Base-by-base conservation (phyloP, 2,888 invertebrate genomes). In the Napeogenes inachia region DNA sequence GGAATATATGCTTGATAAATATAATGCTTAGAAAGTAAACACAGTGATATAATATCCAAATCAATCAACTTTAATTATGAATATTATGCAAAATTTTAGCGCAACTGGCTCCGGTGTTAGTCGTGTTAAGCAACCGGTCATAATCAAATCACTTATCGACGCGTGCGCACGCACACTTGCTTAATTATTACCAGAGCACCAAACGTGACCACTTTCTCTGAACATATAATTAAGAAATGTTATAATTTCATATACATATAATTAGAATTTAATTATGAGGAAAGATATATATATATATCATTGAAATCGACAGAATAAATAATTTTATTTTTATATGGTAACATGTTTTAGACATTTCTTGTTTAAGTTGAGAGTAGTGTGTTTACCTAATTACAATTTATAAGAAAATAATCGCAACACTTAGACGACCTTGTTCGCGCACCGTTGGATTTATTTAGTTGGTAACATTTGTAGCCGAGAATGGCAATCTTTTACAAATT, bases 141-240 rank as follows among this genome's bases (percentile, higher is more conserved):
- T 70, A 74, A 74, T 73, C 71, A 63, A 74, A 72, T 71, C 71
- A 65, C 70, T 77, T 77, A 77, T 75, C 72, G 78, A 75, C 71
- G 73, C 71, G 74, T 72, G 72, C 64, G 73, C 77, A 79, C 75
- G 80, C 74, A 54, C 13, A 55, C 50, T 50, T 50, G 57, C 50
- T 65, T 65, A 38, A 54, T 13, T 42, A 56, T 12, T 61, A 53
- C 46, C 45, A 67, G 64, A 61, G 55, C 13, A 35, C 50, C 32
- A 54, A 61, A 68, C 32, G 65, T 59, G 54, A 55, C 13, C 32
- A 55, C 33, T 55, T 55, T 33, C 38, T 55, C 13, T 38, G 35
- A 55, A 38, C 35, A 55, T 35, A 38, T 55, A 55, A 35, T 55
- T 50, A 50, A 50, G 50, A 50, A 50, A 50, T 50, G 47, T 13